These are phyloP conservation scores for Dendroctonus ponderosae DNA, from an alignment of 1,140 invertebrate genomes.

Conservation along the genomic window DNA sequence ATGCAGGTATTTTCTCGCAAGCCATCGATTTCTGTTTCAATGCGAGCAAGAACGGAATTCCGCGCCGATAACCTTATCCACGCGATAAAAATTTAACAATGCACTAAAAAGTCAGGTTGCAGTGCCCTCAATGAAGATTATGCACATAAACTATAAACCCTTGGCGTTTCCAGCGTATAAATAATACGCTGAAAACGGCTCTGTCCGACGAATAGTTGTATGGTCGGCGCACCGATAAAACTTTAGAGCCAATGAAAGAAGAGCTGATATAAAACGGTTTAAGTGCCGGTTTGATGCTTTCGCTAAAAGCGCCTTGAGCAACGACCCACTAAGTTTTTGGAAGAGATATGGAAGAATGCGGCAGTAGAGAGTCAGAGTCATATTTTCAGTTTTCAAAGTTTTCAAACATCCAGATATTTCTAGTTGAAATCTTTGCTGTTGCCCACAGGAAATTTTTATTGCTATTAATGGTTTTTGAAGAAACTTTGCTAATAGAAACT, in stretches of 20 bases:
- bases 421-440: too few species aligned
- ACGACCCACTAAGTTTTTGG: too few species aligned
- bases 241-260: conserved; percentile 3
- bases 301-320: too few species aligned
- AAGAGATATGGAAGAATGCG: too few species aligned
- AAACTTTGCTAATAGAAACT: too few species aligned
- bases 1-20: too few species aligned
- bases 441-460: too few species aligned
- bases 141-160: conserved; percentile 19
- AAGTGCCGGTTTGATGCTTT: not conserved
- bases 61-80: conserved; percentile 5
- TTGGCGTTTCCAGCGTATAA: conserved; percentile 9
- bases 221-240: conserved; percentile 3
- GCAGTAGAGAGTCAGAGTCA: too few species aligned
- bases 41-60: not conserved
- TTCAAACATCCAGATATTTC: too few species aligned
- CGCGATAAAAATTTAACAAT: conserved; percentile 12
- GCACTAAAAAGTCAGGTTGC: conserved; percentile 14
- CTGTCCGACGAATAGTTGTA: conserved; percentile 15
- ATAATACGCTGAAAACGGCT: conserved; percentile 15
- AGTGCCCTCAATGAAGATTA: conserved; percentile 6
- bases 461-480: too few species aligned
- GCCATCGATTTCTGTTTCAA: too few species aligned
- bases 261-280: not conserved
- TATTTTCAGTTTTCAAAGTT: too few species aligned